Evolutionary conservation across 2,888 invertebrate species (phyloP), one percentile per base, ranked within the genome.

Genomic region (Sisyra nigra): DNA sequence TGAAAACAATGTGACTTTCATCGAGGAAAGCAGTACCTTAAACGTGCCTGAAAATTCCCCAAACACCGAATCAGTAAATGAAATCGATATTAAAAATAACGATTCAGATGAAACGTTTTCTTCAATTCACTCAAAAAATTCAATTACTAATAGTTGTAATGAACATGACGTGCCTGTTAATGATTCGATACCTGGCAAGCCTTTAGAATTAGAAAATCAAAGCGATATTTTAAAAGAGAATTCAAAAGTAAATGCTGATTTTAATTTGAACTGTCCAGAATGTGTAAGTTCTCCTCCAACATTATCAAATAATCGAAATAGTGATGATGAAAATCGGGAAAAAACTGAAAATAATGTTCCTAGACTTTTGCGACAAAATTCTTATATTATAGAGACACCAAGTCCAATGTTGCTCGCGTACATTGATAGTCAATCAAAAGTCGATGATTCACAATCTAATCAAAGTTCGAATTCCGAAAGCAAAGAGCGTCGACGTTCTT

Each of bases 321-420:
- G 18, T 18, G 14, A 18, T 14, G 37, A 15, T 18, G 7, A 24
- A 24, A 24, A 24, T 24, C 24, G 7, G 7, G 24, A 24, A 24
- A 24, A 24, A 24, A 24, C 3, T n/a, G 17, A 37, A 4, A n/a
- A 15, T 6, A 33, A 3, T 33, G 14, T 56, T 56, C 61, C 67
- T 4, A 60, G 63, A 49, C 58, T 82, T 44, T 66, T 77, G 9
- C 68, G 86, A 41, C 81, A 82, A 53, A 76, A 80, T 47, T 88
- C 88, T 0, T 88, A 87, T 54, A 80, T 82, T 1, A 60, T 88
- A 38, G 75, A 85, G 0, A 66, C 72, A 15, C 87, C 88, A 0
- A 84, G 87, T 54, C 82, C 83, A 1, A 74, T 76, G 48, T 67
- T 88, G 7, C 55, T 80, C 17, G 77, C 77, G 8, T 74, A 76